A percentile compares a stretch with the other conserved stretches of the same genome.
Conservation (phyloP, 2,113 vertebrate genomes). For the Glareola pratincola region DNA sequence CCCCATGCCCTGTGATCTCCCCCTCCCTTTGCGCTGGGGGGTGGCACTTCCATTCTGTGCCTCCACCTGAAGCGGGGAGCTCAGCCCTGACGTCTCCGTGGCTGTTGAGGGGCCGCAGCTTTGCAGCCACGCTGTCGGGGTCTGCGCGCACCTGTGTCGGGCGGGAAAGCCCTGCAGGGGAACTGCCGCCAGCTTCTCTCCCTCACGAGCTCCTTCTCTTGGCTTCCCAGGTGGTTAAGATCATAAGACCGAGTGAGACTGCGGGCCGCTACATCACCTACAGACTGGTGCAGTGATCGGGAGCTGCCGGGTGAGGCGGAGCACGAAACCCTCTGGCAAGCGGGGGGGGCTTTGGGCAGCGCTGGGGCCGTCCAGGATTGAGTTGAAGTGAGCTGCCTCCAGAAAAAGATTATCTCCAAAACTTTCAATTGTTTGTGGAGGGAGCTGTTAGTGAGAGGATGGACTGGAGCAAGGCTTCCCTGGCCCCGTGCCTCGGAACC, state of each 20-base stretch:
- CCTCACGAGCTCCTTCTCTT: no score
- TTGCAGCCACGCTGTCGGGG: background rate
- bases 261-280: constrained; percentile 97
- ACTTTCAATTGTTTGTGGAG: background rate
- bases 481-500: fast-evolving
- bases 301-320: background rate
- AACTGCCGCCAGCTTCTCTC: background rate
- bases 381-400: background rate
- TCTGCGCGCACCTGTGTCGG: fast-evolving
- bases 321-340: fast-evolving
- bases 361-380: no score
- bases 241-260: constrained; percentile 95
- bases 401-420: fast-evolving
- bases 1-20: background rate
- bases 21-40: no score
- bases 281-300: constrained; percentile 87
- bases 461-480: background rate
- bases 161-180: background rate
- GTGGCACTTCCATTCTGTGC: fast-evolving
- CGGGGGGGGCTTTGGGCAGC: background rate
- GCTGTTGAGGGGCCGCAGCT: background rate
- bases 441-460: background rate
- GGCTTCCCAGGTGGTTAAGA: constrained; percentile 89
- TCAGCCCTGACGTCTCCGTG: fast-evolving
- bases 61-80: background rate